Evolutionary conservation across 2,888 invertebrate genomes (phyloP).

Genomic region (Chorisops tibialis): DNA sequence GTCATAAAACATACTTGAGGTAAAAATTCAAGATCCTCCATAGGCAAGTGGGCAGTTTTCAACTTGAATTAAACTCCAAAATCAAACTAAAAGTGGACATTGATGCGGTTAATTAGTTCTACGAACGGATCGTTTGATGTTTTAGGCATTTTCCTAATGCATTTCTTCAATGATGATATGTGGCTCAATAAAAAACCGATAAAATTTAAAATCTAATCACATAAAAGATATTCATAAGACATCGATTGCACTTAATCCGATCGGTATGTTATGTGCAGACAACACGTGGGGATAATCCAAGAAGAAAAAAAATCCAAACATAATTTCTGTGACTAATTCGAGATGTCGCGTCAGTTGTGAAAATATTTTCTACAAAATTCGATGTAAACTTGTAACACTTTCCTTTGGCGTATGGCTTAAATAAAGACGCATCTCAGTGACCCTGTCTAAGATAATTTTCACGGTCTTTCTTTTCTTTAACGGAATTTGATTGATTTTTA

Average conservation of each 20-base stretch:
- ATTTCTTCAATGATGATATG: too few relatives aligned
- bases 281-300: slow-evolving; percentile 9
- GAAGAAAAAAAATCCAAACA: slow-evolving; percentile 11
- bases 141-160: too few relatives aligned
- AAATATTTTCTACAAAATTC: slow-evolving; percentile 4
- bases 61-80: too few relatives aligned
- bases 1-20: too few relatives aligned
- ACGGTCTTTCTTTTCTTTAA: slow-evolving; percentile 4
- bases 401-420: slow-evolving; percentile 1
- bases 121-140: too few relatives aligned
- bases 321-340: neutral
- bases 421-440: neutral
- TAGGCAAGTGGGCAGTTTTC: too few relatives aligned
- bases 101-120: too few relatives aligned
- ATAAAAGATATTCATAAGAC: too few relatives aligned
- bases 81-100: too few relatives aligned
- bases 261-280: neutral
- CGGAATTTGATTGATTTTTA: slow-evolving; percentile 13
- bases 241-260: slow-evolving; percentile 14
- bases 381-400: slow-evolving; percentile 23
- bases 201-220: slow-evolving; percentile 5
- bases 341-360: slow-evolving; percentile 10
- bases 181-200: too few relatives aligned
- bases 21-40: too few relatives aligned
- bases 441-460: slow-evolving; percentile 1